These are phyloP conservation scores for Itoplectis maculator DNA, from an alignment of 2,888 invertebrate species.

Conservation along the genomic window DNA sequence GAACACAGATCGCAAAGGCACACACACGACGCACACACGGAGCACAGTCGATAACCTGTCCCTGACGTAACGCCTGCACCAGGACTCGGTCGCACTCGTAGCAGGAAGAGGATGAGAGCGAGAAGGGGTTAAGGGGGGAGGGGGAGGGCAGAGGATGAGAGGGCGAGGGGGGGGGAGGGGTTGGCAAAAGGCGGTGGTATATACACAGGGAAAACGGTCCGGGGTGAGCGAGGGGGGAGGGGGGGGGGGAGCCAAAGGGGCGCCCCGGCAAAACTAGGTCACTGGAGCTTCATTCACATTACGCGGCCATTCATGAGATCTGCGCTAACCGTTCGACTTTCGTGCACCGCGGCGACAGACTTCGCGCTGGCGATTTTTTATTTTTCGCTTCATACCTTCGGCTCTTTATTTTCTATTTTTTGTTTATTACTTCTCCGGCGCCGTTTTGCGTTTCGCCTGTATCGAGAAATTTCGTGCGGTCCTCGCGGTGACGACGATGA, in stretches of 20 bases:
- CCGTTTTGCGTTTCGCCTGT: too few species aligned
- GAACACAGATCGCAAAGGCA: background rate
- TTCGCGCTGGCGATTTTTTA: slow-evolving; percentile 46
- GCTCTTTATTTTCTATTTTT: background rate
- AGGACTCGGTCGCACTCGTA: slow-evolving; percentile 73
- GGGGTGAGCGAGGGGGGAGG: slow-evolving; percentile 66
- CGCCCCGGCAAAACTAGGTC: slow-evolving; percentile 80
- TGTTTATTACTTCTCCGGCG: background rate
- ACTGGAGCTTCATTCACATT: slow-evolving; percentile 85
- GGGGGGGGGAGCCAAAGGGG: slow-evolving; percentile 75
- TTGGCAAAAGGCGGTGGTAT: slow-evolving; percentile 62
- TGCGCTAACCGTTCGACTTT: slow-evolving; percentile 81
- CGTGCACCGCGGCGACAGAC: slow-evolving; percentile 65
- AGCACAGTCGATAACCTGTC: slow-evolving; percentile 80
- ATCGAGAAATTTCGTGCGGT: too few species aligned
- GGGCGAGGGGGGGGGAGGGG: slow-evolving; percentile 57
- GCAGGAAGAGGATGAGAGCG: slow-evolving; percentile 76
- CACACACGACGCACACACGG: slow-evolving; percentile 14
- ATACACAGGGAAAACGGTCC: slow-evolving; percentile 55
- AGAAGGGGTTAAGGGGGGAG: slow-evolving; percentile 57
- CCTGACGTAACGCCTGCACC: slow-evolving; percentile 79
- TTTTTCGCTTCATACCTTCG: too few species aligned
- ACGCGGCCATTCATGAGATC: slow-evolving; percentile 84
- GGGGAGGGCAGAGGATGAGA: slow-evolving; percentile 60
- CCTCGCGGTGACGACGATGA: too few species aligned